Percentiles rank a stretch among this genome's conserved stretches.
These are phyloP conservation scores for Tuta absoluta DNA, from an alignment of 2,888 invertebrate species.

Conservation along the genomic window DNA sequence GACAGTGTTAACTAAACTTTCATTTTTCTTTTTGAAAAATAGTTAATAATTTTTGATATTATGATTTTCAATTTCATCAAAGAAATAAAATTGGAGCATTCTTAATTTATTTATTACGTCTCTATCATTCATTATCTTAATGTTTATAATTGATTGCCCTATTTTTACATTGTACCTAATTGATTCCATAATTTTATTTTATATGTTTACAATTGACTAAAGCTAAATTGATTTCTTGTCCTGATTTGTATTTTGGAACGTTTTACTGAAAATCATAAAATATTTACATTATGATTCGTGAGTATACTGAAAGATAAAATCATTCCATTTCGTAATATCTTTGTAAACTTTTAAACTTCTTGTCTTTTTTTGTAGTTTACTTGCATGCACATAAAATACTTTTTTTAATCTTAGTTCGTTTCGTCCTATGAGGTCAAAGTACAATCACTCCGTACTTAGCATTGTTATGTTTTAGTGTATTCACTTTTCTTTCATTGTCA, in stretches of 20 bases:
- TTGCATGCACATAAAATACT: conserved; percentile 59
- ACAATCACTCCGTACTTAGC: conserved; percentile 41
- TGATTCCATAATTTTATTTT: conserved; percentile 72
- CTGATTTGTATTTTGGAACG: conserved; percentile 61
- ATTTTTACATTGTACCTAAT: conserved; percentile 63
- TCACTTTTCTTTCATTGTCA: conserved; percentile 67
- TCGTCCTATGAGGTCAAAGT: conserved; percentile 56
- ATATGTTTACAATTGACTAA: conserved; percentile 75
- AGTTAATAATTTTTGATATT: conserved; percentile 30
- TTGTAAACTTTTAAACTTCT: conserved; percentile 51
- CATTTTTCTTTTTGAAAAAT: conserved; percentile 74
- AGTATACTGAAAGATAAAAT: conserved; percentile 77
- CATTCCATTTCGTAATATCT: conserved; percentile 74
- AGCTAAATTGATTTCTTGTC: conserved; percentile 59
- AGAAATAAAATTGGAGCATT: conserved; percentile 31
- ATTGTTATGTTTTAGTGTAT: conserved; percentile 67
- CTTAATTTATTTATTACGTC: conserved; percentile 73
- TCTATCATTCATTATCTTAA: conserved; percentile 56
- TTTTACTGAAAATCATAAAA: conserved; percentile 64
- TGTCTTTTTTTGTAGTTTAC: conserved; percentile 66
- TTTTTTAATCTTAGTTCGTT: conserved; percentile 49
- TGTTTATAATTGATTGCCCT: conserved; percentile 60
- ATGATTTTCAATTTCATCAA: conserved; percentile 51
- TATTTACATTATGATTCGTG: conserved; percentile 65
- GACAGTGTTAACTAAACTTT: conserved; percentile 61